phyloP scores from a whole-genome alignment of 2,113 vertebrate genomes.

The Pomatostomus ruficeps region DNA sequence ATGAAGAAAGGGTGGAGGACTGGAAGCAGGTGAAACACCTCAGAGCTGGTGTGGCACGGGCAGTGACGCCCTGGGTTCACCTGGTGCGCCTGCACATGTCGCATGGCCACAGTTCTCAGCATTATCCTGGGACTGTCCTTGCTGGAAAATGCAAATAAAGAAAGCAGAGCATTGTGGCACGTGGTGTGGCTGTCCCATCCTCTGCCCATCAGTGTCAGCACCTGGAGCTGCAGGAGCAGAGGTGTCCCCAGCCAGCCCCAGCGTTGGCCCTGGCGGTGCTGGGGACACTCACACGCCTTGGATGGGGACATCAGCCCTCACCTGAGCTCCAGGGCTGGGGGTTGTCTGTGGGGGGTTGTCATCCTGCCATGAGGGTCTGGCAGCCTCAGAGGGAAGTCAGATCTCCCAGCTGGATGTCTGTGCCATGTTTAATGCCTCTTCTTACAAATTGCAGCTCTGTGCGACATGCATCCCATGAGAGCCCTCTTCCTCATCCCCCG shows the following conservation, averaged over 20 bases:
- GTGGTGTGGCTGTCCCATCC: not conserved
- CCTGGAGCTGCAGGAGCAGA: not conserved
- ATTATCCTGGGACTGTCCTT: not conserved
- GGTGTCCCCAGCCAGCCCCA: not conserved
- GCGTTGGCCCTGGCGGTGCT: rapidly evolving
- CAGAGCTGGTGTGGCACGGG: not conserved
- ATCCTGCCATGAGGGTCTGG: not conserved
- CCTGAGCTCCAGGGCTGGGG: not conserved
- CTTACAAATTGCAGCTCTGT: conserved; percentile 82
- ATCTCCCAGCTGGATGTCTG: not conserved
- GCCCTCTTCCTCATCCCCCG: conserved; percentile 97
- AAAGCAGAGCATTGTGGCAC: rapidly evolving
- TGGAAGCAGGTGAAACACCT: not conserved
- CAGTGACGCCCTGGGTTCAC: not conserved
- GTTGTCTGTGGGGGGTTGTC: not conserved
- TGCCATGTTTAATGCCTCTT: not conserved
- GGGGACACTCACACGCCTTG: rapidly evolving
- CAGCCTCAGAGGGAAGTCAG: not conserved
- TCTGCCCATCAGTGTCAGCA: not conserved
- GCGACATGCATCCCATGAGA: conserved; percentile 99
- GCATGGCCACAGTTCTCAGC: rapidly evolving
- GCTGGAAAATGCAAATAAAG: not conserved
- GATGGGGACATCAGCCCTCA: not conserved
- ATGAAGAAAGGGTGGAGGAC: not conserved
- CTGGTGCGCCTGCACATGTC: not conserved